Evolutionary conservation across 53 echinoderm and acorn worm species (phyloP).

Genomic region (Glandiceps talaboti): DNA sequence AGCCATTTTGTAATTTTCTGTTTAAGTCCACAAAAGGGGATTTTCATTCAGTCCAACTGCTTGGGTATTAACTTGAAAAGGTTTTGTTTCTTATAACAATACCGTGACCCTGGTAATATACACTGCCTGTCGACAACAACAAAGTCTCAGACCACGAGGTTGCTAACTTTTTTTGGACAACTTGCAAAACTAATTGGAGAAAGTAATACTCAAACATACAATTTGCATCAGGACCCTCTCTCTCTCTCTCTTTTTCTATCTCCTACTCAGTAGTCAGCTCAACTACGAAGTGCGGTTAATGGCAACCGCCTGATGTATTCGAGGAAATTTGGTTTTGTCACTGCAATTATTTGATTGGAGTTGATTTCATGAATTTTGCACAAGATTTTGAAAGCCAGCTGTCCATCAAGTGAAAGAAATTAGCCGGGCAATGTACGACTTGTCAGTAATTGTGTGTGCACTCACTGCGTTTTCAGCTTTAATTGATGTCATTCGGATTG

Average conservation of each 20-base stretch:
- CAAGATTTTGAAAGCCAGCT: neutral
- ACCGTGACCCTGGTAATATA: too few species aligned
- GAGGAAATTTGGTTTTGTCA: neutral
- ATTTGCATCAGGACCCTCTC: neutral
- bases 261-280: neutral
- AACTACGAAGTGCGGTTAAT: neutral
- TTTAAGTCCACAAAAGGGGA: too few species aligned
- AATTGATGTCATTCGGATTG: neutral
- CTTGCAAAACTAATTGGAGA: neutral
- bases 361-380: neutral
- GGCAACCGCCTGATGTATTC: neutral
- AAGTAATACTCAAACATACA: neutral
- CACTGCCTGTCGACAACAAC: too few species aligned
- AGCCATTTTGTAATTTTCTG: too few species aligned
- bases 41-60: too few species aligned
- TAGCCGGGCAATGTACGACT: neutral
- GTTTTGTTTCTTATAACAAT: too few species aligned
- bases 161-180: too few species aligned
- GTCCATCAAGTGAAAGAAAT: neutral
- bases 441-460: neutral
- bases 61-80: too few species aligned
- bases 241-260: too few species aligned
- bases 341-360: neutral
- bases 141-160: too few species aligned
- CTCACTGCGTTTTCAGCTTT: neutral